These are phyloP conservation scores for Hirudinaria manillensis DNA, from an alignment of 2,888 invertebrate genomes.

Conservation along the genomic window DNA sequence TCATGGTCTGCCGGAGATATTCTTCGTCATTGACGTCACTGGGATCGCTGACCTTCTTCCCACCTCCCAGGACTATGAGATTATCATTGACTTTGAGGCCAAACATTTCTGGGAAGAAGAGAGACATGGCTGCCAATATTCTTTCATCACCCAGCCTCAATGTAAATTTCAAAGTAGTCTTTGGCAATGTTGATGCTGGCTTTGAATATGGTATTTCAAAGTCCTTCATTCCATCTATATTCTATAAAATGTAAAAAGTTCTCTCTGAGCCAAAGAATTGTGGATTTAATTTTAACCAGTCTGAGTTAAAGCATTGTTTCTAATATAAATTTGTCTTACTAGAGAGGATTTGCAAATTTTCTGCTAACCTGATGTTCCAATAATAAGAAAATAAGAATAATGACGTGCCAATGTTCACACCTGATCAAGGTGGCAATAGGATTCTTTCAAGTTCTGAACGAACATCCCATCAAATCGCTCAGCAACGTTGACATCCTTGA, in stretches of 20 bases:
- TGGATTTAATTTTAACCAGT: background rate
- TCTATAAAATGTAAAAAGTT: conserved; percentile 53
- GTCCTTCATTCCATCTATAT: conserved; percentile 75
- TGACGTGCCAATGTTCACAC: conserved; percentile 43
- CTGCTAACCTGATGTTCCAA: no score
- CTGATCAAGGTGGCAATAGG: conserved; percentile 82
- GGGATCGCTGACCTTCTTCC: conserved; percentile 67
- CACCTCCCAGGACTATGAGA: conserved; percentile 37
- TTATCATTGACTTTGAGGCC: conserved; percentile 60
- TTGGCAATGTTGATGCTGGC: conserved; percentile 45
- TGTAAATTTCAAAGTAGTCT: conserved; percentile 47
- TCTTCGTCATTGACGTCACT: conserved; percentile 90
- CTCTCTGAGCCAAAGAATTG: background rate
- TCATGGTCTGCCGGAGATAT: conserved; percentile 74
- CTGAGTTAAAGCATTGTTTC: no score
- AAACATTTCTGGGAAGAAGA: conserved; percentile 78
- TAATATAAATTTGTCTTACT: no score
- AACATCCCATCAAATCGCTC: conserved; percentile 71
- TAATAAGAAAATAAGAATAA: no score
- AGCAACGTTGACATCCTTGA: conserved; percentile 59
- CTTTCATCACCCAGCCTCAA: conserved; percentile 80
- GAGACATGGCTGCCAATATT: conserved; percentile 78
- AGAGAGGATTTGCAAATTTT: no score
- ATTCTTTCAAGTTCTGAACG: conserved; percentile 77
- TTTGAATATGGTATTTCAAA: conserved; percentile 50